Conservation (phyloP, 2,113 vertebrate species). For the Corythoichthys intestinalis region DNA sequence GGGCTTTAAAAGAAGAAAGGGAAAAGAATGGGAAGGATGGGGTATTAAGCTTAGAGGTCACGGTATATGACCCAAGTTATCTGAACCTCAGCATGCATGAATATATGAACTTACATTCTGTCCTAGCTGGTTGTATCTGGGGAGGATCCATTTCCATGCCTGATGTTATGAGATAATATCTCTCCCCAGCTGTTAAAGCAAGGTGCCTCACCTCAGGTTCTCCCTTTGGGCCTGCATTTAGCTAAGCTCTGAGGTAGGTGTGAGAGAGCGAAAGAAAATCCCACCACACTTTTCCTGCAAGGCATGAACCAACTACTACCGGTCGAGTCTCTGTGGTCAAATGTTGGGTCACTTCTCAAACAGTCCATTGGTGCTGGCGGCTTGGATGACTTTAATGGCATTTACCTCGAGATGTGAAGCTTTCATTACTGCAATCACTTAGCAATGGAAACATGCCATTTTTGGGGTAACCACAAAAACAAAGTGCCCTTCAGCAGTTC, state of each 20-base stretch:
- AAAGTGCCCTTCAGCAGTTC: constrained; percentile 56
- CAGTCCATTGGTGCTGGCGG: neutral
- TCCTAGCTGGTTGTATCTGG: constrained; percentile 56
- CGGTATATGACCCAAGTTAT: constrained; percentile 38
- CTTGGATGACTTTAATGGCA: neutral
- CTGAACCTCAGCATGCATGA: constrained; percentile 34
- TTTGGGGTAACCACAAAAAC: constrained; percentile 54
- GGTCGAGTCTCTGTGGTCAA: constrained; percentile 49
- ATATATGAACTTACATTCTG: constrained; percentile 40
- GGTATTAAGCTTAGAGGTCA: constrained; percentile 30
- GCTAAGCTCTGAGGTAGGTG: constrained; percentile 32
- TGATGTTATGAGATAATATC: constrained; percentile 68
- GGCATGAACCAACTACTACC: constrained; percentile 48
- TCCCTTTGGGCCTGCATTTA: constrained; percentile 49
- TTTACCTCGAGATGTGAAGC: neutral
- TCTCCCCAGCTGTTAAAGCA: constrained; percentile 70
- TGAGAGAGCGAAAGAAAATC: constrained; percentile 6
- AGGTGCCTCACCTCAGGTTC: constrained; percentile 57
- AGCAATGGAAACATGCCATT: neutral
- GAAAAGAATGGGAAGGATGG: constrained; percentile 9
- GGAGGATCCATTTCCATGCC: constrained; percentile 68
- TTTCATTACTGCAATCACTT: neutral
- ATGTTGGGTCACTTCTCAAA: constrained; percentile 47
- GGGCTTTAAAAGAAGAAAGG: neutral
- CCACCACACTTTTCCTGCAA: constrained; percentile 19